A percentile compares a stretch with the other conserved stretches of the same genome.
Evolutionary conservation across 2,797 vertebrate species (phyloP).

Genomic region (Scyliorhinus canicula): DNA sequence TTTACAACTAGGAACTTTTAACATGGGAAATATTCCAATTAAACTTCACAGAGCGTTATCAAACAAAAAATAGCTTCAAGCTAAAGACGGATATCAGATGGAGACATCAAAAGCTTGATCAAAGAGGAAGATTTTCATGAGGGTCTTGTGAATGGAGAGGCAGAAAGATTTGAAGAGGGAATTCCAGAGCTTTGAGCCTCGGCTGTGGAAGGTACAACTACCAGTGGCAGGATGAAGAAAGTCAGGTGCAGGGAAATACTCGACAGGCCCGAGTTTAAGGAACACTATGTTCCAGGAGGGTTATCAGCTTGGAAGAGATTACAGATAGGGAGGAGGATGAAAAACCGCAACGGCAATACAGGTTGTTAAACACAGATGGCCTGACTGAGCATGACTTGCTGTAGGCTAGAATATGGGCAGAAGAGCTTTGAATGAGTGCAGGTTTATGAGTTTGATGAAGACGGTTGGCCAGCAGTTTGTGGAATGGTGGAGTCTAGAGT

Average conservation of each 20-base stretch:
- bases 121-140: not conserved
- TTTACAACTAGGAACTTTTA: not conserved
- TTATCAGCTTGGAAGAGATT: not conserved
- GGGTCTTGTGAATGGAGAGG: not conserved
- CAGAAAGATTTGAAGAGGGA: not conserved
- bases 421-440: not conserved
- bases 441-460: not conserved
- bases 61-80: not conserved
- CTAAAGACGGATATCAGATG: not conserved
- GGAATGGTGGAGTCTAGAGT: not conserved
- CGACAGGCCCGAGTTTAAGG: not conserved
- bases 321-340: not conserved
- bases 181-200: not conserved
- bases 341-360: not conserved
- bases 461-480: not conserved
- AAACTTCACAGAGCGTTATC: not conserved
- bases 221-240: not conserved
- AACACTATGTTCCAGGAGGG: not conserved
- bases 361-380: not conserved
- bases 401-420: not conserved
- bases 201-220: not conserved
- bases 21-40: not conserved
- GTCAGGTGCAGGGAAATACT: not conserved
- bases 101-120: not conserved
- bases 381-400: not conserved